These are phyloP conservation scores for Atherinosoma microstoma DNA, from an alignment of 2,797 vertebrate species.

Conservation along the genomic window DNA sequence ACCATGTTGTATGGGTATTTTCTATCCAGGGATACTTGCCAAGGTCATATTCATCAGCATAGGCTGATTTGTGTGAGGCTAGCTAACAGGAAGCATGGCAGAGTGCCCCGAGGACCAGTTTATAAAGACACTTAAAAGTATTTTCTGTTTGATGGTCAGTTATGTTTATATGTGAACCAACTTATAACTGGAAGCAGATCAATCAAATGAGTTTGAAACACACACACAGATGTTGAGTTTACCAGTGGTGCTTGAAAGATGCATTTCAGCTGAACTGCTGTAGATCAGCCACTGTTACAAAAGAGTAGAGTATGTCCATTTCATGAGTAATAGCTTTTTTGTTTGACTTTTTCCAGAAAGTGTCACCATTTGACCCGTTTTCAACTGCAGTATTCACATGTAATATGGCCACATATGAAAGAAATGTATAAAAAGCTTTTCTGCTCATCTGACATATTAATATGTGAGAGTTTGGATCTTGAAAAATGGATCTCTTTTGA, in stretches of 20 bases:
- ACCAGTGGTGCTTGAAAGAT: background rate
- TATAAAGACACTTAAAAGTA: background rate
- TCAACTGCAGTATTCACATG: background rate
- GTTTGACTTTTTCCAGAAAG: background rate
- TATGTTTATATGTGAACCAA: background rate
- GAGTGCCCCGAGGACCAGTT: background rate
- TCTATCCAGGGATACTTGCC: background rate
- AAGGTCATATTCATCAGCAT: background rate
- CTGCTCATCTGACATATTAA: background rate
- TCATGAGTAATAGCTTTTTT: background rate
- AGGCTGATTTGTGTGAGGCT: background rate
- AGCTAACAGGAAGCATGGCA: background rate
- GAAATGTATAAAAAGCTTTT: background rate
- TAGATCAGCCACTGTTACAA: background rate
- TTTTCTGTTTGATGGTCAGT: background rate
- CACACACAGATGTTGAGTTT: background rate
- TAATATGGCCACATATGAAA: background rate
- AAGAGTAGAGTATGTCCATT: background rate
- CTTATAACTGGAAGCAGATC: background rate
- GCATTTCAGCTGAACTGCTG: background rate
- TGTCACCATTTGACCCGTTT: background rate
- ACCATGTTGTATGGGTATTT: background rate
- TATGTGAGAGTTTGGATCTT: background rate
- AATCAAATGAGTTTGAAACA: background rate
- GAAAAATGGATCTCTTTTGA: background rate